A percentile compares a stretch with the other conserved stretches of the same genome.
These are phyloP conservation scores for Theocolax elegans DNA, from an alignment of 1,140 invertebrate species.

Conservation along the genomic window DNA sequence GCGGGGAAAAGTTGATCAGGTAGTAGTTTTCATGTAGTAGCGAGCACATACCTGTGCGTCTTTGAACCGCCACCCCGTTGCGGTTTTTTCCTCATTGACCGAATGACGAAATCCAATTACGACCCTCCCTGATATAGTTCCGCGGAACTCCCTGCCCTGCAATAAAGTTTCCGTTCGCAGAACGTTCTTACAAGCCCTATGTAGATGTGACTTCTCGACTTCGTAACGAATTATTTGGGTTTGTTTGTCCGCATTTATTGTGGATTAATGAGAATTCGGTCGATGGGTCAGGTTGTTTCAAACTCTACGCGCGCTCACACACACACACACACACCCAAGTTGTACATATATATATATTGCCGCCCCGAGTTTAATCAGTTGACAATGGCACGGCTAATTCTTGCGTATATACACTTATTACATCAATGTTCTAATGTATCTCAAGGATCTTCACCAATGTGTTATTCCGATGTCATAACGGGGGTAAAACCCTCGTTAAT, in stretches of 20 bases:
- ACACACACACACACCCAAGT: no score
- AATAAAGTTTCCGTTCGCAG: not conserved
- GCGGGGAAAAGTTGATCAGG: no score
- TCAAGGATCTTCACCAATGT: no score
- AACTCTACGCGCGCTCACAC: no score
- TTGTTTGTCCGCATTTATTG: constrained; percentile 5
- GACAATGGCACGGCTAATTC: not conserved
- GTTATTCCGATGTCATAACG: not conserved
- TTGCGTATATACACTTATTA: not conserved
- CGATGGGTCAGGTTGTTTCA: not conserved
- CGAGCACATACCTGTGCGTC: constrained; percentile 16
- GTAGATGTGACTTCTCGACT: constrained; percentile 22
- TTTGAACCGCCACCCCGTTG: constrained; percentile 20
- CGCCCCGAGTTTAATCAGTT: constrained; percentile 1
- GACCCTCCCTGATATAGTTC: not conserved
- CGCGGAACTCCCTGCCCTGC: not conserved
- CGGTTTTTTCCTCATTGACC: constrained; percentile 29
- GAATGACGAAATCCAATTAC: constrained; percentile 23
- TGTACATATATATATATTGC: constrained; percentile 5
- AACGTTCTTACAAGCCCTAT: no score
- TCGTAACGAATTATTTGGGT: constrained; percentile 3
- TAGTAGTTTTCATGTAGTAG: not conserved
- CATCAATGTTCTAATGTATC: no score
- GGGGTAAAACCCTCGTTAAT: not conserved
- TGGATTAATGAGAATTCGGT: constrained; percentile 20